Percentiles rank a stretch among this genome's conserved stretches.
Conservation (phyloP, 92 coral and sea anemone species). For the Palythoa grandis region DNA sequence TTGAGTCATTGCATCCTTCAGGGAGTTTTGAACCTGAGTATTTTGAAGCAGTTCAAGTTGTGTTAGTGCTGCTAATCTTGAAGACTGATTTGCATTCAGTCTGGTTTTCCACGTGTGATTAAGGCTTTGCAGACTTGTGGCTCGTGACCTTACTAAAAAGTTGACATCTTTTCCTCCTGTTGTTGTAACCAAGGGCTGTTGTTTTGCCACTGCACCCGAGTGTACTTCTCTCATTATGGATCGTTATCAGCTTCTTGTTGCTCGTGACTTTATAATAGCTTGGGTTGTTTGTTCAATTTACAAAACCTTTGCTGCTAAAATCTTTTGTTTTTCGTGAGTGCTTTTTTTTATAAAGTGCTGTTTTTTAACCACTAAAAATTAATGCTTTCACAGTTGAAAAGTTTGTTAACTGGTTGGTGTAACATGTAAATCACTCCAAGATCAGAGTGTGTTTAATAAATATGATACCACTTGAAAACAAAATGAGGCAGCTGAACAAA, state of each 20-base stretch:
- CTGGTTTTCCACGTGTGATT: conserved; percentile 39
- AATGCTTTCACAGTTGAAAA: too few relatives aligned
- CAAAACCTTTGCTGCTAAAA: too few relatives aligned
- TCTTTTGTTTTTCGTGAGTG: neutral
- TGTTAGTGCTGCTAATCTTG: conserved; percentile 66
- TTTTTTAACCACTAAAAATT: neutral
- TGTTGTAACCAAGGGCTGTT: neutral
- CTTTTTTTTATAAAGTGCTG: neutral
- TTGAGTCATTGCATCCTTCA: conserved; percentile 56
- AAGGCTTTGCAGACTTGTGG: conserved; percentile 21
- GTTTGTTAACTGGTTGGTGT: neutral
- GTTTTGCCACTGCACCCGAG: neutral
- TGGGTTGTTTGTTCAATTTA: too few relatives aligned
- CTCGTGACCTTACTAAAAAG: conserved; percentile 60
- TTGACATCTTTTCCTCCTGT: conserved; percentile 48
- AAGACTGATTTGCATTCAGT: conserved; percentile 3
- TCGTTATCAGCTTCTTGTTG: too few relatives aligned
- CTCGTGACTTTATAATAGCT: too few relatives aligned
- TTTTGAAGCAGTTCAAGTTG: conserved; percentile 73
- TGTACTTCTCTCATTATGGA: neutral
- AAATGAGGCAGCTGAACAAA: neutral
- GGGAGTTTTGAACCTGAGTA: conserved; percentile 69
- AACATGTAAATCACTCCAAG: neutral
- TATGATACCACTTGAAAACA: neutral
- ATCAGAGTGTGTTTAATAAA: neutral